Conservation (phyloP, 2,113 vertebrate genomes). For the Cebus imitator region DNA sequence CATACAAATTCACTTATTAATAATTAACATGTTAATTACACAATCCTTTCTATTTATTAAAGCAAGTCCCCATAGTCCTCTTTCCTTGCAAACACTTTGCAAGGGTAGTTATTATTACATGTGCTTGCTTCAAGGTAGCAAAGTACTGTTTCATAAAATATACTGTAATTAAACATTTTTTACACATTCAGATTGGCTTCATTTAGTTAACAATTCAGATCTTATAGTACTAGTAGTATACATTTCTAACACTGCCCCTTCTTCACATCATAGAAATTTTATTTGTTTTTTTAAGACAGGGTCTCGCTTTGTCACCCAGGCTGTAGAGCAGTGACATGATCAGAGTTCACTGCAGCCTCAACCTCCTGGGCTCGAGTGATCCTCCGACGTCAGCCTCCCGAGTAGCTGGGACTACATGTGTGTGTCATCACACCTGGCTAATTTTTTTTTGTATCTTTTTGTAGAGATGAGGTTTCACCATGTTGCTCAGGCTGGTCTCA, state of each 20-base stretch:
- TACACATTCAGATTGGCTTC: not conserved
- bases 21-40: not conserved
- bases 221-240: not conserved
- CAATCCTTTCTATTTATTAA: constrained; percentile 15
- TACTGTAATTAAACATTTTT: not conserved
- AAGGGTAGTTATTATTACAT: not conserved
- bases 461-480: too few relatives aligned
- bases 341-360: too few relatives aligned
- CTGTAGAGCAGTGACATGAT: too few relatives aligned
- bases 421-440: too few relatives aligned
- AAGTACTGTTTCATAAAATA: not conserved
- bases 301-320: too few relatives aligned
- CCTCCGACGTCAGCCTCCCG: too few relatives aligned
- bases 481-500: too few relatives aligned
- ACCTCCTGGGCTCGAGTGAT: too few relatives aligned
- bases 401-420: too few relatives aligned
- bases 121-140: constrained; percentile 33
- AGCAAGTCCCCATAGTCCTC: not conserved
- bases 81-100: not conserved
- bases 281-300: too few relatives aligned
- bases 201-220: not conserved
- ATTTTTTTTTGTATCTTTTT: too few relatives aligned
- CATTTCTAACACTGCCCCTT: not conserved
- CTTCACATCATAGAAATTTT: not conserved
- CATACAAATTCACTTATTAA: not conserved